phyloP scores from a whole-genome alignment of 2,888 invertebrate species.

The Podabrus alpinus region DNA sequence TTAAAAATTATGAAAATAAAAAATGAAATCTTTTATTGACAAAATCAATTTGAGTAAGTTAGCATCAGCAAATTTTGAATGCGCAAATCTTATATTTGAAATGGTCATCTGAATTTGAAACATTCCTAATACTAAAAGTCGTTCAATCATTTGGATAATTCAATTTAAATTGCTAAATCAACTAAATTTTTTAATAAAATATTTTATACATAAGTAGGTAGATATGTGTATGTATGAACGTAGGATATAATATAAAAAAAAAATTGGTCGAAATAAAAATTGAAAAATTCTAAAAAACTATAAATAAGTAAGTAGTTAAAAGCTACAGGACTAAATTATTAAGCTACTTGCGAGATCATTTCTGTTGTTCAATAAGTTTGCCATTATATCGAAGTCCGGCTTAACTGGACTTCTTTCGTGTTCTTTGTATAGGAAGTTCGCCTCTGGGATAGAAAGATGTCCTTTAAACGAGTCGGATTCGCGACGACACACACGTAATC shows the following conservation, averaged over 20 bases:
- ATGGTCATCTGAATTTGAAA: conserved; percentile 45
- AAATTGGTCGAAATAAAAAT: background rate
- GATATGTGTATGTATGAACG: no score
- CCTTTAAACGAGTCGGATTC: conserved; percentile 25
- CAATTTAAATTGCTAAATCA: conserved; percentile 27
- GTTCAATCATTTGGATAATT: conserved; percentile 30
- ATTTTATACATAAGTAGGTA: background rate
- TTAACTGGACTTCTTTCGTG: conserved; percentile 16
- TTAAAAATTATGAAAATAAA: background rate
- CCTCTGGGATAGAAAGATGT: conserved; percentile 26
- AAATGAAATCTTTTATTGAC: background rate
- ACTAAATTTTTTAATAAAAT: conserved; percentile 1
- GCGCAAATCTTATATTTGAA: conserved; percentile 53
- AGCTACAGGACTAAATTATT: background rate
- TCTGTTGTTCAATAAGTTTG: conserved; percentile 19
- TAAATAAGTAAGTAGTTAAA: background rate
- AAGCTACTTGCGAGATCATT: conserved; percentile 9
- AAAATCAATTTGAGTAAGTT: conserved; percentile 44
- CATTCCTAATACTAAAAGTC: conserved; percentile 31
- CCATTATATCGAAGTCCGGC: conserved; percentile 18
- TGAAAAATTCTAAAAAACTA: conserved; percentile 1
- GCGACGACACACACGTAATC: conserved; percentile 45
- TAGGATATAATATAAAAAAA: no score
- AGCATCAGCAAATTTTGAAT: conserved; percentile 55
- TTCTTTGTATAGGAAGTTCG: conserved; percentile 7